These are phyloP conservation scores for Hemichromis elongatus DNA, from an alignment of 2,113 vertebrate species.

Conservation along the genomic window DNA sequence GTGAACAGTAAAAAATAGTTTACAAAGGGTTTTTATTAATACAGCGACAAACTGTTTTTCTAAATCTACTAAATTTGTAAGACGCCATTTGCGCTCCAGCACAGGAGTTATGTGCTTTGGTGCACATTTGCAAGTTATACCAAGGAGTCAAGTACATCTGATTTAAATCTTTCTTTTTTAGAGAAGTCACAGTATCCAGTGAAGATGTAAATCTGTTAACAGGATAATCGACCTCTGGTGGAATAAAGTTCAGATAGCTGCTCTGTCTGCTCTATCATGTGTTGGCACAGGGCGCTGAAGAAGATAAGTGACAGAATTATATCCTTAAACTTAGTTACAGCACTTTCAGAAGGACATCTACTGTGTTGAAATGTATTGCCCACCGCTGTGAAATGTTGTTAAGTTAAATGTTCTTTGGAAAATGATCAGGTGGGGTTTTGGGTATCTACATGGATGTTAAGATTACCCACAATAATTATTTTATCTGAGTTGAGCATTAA, in stretches of 20 bases:
- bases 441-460: not conserved
- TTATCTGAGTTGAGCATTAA: not conserved
- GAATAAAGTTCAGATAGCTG: not conserved
- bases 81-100: no score
- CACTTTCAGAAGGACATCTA: not conserved
- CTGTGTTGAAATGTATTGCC: not conserved
- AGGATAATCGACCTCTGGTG: not conserved
- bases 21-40: no score
- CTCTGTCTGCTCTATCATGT: not conserved
- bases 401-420: not conserved
- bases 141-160: not conserved
- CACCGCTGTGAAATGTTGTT: not conserved
- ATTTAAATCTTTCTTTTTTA: not conserved
- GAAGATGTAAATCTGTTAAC: not conserved
- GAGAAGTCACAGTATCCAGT: not conserved
- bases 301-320: not conserved
- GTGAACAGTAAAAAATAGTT: not conserved
- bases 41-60: no score
- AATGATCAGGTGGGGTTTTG: rapidly evolving
- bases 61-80: no score
- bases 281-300: not conserved
- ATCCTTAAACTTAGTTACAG: not conserved
- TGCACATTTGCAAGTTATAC: not conserved
- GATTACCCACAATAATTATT: not conserved
- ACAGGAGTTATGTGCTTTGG: not conserved